A percentile compares a stretch with the other conserved stretches of the same genome.
phyloP scores from a whole-genome alignment of 1,140 invertebrate genomes.

The Anadara kagoshimensis region DNA sequence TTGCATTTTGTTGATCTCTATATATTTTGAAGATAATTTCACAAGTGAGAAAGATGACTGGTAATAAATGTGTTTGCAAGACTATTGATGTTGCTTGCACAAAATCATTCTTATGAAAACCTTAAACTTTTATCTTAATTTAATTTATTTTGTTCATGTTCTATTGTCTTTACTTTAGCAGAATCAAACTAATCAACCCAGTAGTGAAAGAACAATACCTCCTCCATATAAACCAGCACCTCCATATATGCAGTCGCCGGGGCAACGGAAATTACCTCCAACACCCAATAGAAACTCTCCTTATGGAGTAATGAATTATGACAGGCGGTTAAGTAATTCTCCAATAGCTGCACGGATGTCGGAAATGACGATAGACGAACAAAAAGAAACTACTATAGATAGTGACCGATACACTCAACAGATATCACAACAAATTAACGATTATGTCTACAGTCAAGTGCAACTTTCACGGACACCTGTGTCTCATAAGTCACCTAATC shows the following conservation, averaged over 20 bases:
- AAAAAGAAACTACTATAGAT: not conserved
- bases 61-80: no score
- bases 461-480: constrained; percentile 22
- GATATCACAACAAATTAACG: no score
- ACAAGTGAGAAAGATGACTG: no score
- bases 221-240: constrained; percentile 58
- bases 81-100: no score
- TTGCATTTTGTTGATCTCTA: no score
- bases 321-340: constrained; percentile 40
- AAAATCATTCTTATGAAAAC: no score
- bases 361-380: constrained; percentile 24
- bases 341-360: constrained; percentile 42
- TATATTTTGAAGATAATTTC: no score
- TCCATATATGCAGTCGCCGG: constrained; percentile 53
- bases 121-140: no score
- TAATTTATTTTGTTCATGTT: no score
- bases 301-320: constrained; percentile 46
- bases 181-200: constrained; percentile 14
- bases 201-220: constrained; percentile 28
- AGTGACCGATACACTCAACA: no score
- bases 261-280: constrained; percentile 42
- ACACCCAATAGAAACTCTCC: constrained; percentile 50
- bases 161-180: constrained; percentile 40
- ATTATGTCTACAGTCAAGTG: not conserved
- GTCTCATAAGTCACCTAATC: constrained; percentile 14